phyloP scores from a whole-genome alignment of 2,888 invertebrate genomes.

The Melinopterus prodromus region DNA sequence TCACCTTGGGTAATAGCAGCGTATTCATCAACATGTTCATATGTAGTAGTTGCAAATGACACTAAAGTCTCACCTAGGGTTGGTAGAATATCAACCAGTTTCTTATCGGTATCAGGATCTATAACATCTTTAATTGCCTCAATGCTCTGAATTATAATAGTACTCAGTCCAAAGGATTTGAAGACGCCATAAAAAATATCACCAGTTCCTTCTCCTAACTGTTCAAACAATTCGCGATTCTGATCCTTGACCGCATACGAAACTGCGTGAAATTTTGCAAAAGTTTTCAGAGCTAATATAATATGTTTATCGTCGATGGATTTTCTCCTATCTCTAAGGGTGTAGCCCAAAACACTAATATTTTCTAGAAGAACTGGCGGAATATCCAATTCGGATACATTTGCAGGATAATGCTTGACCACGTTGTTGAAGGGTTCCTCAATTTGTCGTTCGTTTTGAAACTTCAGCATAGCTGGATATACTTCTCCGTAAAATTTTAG shows the following conservation, averaged over 20 bases:
- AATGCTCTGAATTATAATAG: background rate
- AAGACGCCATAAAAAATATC: constrained; percentile 19
- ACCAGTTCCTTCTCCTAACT: constrained; percentile 9
- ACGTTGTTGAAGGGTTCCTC: constrained; percentile 25
- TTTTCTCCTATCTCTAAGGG: constrained; percentile 32
- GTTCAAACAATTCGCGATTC: constrained; percentile 23
- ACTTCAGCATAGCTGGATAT: constrained; percentile 27
- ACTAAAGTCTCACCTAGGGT: constrained; percentile 24
- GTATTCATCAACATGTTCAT: constrained; percentile 33
- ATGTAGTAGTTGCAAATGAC: background rate
- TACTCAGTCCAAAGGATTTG: background rate
- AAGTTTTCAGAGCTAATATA: constrained; percentile 30
- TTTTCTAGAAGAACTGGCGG: constrained; percentile 35
- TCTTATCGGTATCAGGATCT: constrained; percentile 26
- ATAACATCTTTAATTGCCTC: constrained; percentile 12
- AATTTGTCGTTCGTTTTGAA: constrained; percentile 24
- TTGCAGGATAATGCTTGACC: constrained; percentile 29
- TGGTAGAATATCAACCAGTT: constrained; percentile 16
- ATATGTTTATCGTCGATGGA: constrained; percentile 35
- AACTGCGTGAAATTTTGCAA: constrained; percentile 36
- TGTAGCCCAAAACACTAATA: constrained; percentile 30
- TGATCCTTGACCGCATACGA: constrained; percentile 36
- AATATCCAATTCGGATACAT: constrained; percentile 21
- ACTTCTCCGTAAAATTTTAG: constrained; percentile 31
- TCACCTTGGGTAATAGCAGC: constrained; percentile 41